Evolutionary conservation across 2,113 vertebrate species (phyloP).

Genomic region (Dasyornis broadbenti): DNA sequence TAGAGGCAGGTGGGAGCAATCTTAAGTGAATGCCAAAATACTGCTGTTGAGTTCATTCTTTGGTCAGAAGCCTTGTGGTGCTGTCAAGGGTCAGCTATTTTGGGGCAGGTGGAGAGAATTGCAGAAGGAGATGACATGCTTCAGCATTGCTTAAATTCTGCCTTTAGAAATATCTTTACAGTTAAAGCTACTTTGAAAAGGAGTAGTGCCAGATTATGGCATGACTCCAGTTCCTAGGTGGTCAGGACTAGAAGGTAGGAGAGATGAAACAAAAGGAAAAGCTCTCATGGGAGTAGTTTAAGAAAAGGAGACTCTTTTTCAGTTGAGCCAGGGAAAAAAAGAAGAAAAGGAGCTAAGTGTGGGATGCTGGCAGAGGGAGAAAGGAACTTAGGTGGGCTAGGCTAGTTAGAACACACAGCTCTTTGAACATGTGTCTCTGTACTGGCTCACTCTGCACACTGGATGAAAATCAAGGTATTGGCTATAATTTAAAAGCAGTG

Average conservation of each 20-base stretch:
- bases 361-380: neutral
- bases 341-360: neutral
- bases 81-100: conserved; percentile 37
- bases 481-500: neutral
- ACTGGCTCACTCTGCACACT: neutral
- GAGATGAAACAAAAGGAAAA: conserved; percentile 14
- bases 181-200: neutral
- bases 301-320: neutral
- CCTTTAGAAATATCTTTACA: neutral
- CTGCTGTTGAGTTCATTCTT: conserved; percentile 34
- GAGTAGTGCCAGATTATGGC: neutral
- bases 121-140: neutral
- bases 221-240: neutral
- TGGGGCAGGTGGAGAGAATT: neutral
- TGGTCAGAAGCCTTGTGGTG: neutral
- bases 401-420: neutral
- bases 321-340: neutral
- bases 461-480: conserved; percentile 23
- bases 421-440: neutral
- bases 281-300: neutral
- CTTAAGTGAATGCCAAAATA: neutral
- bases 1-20: conserved; percentile 29
- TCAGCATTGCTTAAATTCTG: neutral
- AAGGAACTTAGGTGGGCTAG: neutral
- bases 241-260: neutral